These are phyloP conservation scores for Oryzias sinensis DNA, from an alignment of 2,797 vertebrate species.

Conservation along the genomic window DNA sequence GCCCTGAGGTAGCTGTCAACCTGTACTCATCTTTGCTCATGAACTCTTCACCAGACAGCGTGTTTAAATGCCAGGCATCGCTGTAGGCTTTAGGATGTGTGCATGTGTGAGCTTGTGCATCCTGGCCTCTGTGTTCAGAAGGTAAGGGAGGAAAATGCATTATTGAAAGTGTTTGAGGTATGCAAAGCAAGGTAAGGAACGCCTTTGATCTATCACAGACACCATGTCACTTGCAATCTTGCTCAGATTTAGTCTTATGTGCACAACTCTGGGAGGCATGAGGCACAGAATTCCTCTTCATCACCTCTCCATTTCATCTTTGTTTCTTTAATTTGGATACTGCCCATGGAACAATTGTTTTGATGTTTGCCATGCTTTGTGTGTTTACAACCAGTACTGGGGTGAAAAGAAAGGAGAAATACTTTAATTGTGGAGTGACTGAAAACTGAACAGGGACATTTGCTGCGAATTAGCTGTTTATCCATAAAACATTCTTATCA, in stretches of 20 bases:
- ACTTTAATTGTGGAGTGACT: slow-evolving; percentile 52
- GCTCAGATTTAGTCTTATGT: slow-evolving; percentile 46
- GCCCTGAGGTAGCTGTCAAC: slow-evolving; percentile 50
- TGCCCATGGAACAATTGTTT: slow-evolving; percentile 48
- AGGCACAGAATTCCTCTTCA: slow-evolving; percentile 62
- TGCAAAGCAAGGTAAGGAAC: slow-evolving; percentile 62
- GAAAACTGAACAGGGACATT: slow-evolving; percentile 62
- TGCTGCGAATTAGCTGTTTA: slow-evolving; percentile 64
- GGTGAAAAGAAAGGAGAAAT: slow-evolving; percentile 22
- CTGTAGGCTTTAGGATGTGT: slow-evolving; percentile 42
- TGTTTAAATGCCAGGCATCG: slow-evolving; percentile 50
- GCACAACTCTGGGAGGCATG: slow-evolving; percentile 46
- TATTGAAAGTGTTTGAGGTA: slow-evolving; percentile 71
- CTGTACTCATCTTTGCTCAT: slow-evolving; percentile 35
- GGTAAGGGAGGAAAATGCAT: slow-evolving; percentile 62
- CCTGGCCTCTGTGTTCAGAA: slow-evolving; percentile 18
- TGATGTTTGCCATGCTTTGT: slow-evolving; percentile 43
- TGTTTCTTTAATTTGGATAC: slow-evolving; percentile 19
- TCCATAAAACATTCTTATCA: slow-evolving; percentile 63
- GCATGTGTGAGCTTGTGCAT: slow-evolving; percentile 16
- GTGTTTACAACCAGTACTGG: slow-evolving; percentile 15
- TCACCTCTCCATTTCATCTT: slow-evolving; percentile 63
- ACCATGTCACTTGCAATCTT: slow-evolving; percentile 52
- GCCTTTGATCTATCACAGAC: slow-evolving; percentile 68
- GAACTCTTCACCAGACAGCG: slow-evolving; percentile 30